These are phyloP conservation scores for Myripristis jacobus DNA, from an alignment of 2,797 vertebrate species.

Conservation along the genomic window DNA sequence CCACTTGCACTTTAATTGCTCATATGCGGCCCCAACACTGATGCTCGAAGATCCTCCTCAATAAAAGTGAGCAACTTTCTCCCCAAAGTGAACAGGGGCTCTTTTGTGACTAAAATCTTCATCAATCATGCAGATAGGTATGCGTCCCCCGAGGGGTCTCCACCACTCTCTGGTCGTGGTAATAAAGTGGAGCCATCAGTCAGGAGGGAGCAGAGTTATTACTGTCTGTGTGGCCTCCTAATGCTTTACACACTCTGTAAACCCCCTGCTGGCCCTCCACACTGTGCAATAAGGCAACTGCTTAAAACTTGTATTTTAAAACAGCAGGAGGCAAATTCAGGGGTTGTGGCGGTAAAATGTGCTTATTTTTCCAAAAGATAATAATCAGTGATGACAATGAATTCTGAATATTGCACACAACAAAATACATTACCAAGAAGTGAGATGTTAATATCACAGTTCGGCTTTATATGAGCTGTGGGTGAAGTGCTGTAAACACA, in stretches of 20 bases:
- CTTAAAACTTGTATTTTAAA: conserved; percentile 44
- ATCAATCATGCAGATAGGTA: conserved; percentile 82
- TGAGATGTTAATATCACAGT: conserved; percentile 8
- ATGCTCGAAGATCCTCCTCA: conserved; percentile 20
- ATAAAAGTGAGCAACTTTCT: conserved; percentile 40
- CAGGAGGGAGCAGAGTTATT: conserved; percentile 66
- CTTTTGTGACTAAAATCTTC: conserved; percentile 70
- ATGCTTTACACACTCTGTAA: conserved; percentile 64
- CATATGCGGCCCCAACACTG: conserved; percentile 23
- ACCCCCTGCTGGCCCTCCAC: conserved; percentile 56
- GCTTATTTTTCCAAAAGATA: conserved; percentile 13
- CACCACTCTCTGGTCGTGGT: conserved; percentile 64
- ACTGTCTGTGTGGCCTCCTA: conserved; percentile 72
- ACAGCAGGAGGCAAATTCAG: conserved; percentile 50
- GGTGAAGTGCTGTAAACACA: conserved; percentile 36
- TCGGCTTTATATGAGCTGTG: conserved; percentile 18
- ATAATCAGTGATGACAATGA: conserved; percentile 12
- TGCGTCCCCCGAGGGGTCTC: conserved; percentile 78
- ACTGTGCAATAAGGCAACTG: conserved; percentile 56
- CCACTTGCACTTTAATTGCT: conserved; percentile 49
- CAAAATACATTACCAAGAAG: conserved; percentile 18
- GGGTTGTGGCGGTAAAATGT: conserved; percentile 26
- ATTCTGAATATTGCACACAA: conserved; percentile 4
- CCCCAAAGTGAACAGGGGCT: conserved; percentile 50
- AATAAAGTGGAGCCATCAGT: conserved; percentile 83